These are phyloP conservation scores for Drosophila ironensis DNA, from an alignment of 1,140 invertebrate species.

Conservation along the genomic window DNA sequence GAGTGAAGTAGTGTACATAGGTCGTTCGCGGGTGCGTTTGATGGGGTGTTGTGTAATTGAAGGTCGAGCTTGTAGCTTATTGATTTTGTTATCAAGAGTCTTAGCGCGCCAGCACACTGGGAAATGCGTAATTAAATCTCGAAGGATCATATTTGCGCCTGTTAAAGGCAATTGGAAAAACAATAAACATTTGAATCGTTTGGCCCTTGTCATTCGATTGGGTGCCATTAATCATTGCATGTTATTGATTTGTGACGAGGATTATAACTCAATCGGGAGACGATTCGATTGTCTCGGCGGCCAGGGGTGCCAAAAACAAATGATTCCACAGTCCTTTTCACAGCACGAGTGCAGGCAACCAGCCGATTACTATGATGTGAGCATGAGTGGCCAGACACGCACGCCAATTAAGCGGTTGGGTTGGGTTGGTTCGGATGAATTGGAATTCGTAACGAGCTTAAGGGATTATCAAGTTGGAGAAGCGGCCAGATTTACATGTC, in stretches of 20 bases:
- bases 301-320: constrained; percentile 55
- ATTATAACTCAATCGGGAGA: constrained; percentile 72
- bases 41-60: constrained; percentile 60
- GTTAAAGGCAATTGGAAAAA: constrained; percentile 44
- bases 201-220: constrained; percentile 10
- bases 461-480: constrained; percentile 56
- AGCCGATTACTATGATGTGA: no score
- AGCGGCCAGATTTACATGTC: constrained; percentile 24
- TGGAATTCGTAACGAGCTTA: constrained; percentile 56
- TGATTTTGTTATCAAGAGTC: constrained; percentile 63
- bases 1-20: constrained; percentile 60
- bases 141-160: constrained; percentile 18
- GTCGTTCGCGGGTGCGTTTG: constrained; percentile 23
- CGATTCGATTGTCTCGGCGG: constrained; percentile 51
- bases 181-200: constrained; percentile 36
- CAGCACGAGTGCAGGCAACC: constrained; percentile 22
- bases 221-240: constrained; percentile 34
- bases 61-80: constrained; percentile 56
- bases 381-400: no score
- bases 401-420: constrained; percentile 50
- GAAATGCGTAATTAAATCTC: constrained; percentile 58
- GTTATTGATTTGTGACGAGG: constrained; percentile 48
- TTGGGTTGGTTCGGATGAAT: no score
- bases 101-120: not conserved
- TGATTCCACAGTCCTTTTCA: constrained; percentile 67